Evolutionary conservation across 2,888 invertebrate genomes (phyloP), one percentile per base, ranked within the genome.

Genomic region (Heteropelma amictum): DNA sequence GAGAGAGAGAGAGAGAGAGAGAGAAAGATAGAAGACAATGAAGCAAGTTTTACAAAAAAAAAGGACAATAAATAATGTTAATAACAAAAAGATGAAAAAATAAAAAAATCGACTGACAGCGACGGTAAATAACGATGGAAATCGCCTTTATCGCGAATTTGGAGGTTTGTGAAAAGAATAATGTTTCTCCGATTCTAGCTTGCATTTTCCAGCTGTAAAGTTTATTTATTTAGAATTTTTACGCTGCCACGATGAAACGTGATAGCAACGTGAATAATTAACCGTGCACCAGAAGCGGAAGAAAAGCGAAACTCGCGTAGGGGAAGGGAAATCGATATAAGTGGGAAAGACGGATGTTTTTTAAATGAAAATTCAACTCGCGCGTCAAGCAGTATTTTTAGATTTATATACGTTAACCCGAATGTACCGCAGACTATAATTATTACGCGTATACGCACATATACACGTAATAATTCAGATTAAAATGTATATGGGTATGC

Each of bases 321-420:
- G 45, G 6, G 40, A 76, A 77, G 65, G 73, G 61, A 74, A 35
- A 58, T 54, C 10, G 38, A 26, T 14, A 12, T 28, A 47, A 63
- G 38, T 8, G 30, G 56, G 38, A 51, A 49, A 67, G 45, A 51
- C 19, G 47, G 70, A 64, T 30, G 33, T 21, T 33, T 17, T 17
- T 28, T 17, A n/a, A 12, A 64, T 17, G 42, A 14, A 72, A 71
- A 65, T 78, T 80, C 77, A 81, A 82, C 86, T 86, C 80, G 84
- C 84, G 81, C 78, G 81, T 83, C 81, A 84, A 87, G 83, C 87
- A 88, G 86, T 88, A 88, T 88, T 88, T 88, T 86, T 87, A 88
- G 83, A 85, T 83, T 82, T 84, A 86, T n/a, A n/a, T n/a, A n/a
- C 82, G 80, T 81, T 85, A 85, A 83, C 83, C 83, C 83, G 81